These are phyloP conservation scores for Discoglossus pictus DNA, from an alignment of 2,797 vertebrate genomes.

Conservation along the genomic window DNA sequence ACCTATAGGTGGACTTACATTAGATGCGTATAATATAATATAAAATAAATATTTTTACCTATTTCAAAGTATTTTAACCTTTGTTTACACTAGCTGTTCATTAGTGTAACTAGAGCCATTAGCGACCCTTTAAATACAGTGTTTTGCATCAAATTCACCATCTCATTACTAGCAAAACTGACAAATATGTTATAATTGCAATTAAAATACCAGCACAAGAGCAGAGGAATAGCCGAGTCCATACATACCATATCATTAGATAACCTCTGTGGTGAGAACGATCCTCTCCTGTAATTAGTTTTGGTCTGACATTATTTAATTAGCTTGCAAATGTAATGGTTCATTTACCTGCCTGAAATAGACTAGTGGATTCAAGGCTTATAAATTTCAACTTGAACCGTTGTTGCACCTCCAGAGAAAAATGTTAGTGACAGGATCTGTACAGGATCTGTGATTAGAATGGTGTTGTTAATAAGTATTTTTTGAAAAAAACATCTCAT, in stretches of 20 bases:
- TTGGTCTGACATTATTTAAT: slow-evolving; percentile 45
- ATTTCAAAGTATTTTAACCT: no score
- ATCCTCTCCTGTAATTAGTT: slow-evolving; percentile 44
- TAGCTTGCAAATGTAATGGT: slow-evolving; percentile 47
- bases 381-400: slow-evolving; percentile 39
- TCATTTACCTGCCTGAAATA: slow-evolving; percentile 46
- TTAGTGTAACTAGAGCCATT: no score
- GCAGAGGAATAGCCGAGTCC: slow-evolving; percentile 1
- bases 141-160: no score
- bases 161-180: no score
- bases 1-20: no score
- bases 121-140: no score
- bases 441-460: slow-evolving; percentile 29
- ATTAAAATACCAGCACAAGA: neutral
- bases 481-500: slow-evolving; percentile 1
- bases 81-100: no score
- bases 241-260: slow-evolving; percentile 38
- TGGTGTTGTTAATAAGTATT: slow-evolving; percentile 31
- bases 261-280: slow-evolving; percentile 37
- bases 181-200: no score
- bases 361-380: slow-evolving; percentile 30
- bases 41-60: no score
- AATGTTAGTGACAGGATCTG: slow-evolving; percentile 11
- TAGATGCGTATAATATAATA: no score
- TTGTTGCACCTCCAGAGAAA: slow-evolving; percentile 10